These are phyloP conservation scores for Phaedon cochleariae DNA, from an alignment of 2,888 invertebrate species.

Conservation along the genomic window DNA sequence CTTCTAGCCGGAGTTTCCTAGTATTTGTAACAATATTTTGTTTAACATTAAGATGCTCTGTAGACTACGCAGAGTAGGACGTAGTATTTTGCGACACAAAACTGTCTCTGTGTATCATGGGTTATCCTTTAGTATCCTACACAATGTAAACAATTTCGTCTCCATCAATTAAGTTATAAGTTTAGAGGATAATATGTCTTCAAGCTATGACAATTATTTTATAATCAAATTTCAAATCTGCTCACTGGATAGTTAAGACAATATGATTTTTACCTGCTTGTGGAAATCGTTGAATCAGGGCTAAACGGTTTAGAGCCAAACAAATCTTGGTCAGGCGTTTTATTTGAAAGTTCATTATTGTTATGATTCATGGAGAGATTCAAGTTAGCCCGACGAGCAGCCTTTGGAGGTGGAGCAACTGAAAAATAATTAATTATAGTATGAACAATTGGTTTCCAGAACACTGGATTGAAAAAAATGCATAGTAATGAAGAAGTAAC, in stretches of 20 bases:
- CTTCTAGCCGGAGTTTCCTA: no score
- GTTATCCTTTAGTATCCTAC: no score
- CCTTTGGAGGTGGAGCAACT: constrained; percentile 84
- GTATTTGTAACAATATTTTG: no score
- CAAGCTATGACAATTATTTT: no score
- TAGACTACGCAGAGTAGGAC: no score
- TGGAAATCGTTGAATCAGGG: constrained; percentile 45
- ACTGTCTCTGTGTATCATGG: no score
- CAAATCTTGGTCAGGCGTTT: constrained; percentile 72
- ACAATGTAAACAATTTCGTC: no score
- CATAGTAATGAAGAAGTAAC: no score
- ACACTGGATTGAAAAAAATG: background rate
- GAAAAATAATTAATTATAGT: background rate
- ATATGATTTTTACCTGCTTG: constrained; percentile 18
- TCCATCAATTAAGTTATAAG: no score
- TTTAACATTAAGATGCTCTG: no score
- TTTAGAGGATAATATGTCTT: no score
- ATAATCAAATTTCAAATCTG: background rate
- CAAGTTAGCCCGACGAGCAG: constrained; percentile 64
- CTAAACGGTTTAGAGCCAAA: constrained; percentile 84
- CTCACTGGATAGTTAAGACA: background rate
- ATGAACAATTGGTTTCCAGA: background rate
- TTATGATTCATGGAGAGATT: constrained; percentile 34
- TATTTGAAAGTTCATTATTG: constrained; percentile 54
- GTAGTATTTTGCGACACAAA: no score